Base-by-base conservation (phyloP, 2,113 vertebrate genomes). In the Lophotis ruficrista region DNA sequence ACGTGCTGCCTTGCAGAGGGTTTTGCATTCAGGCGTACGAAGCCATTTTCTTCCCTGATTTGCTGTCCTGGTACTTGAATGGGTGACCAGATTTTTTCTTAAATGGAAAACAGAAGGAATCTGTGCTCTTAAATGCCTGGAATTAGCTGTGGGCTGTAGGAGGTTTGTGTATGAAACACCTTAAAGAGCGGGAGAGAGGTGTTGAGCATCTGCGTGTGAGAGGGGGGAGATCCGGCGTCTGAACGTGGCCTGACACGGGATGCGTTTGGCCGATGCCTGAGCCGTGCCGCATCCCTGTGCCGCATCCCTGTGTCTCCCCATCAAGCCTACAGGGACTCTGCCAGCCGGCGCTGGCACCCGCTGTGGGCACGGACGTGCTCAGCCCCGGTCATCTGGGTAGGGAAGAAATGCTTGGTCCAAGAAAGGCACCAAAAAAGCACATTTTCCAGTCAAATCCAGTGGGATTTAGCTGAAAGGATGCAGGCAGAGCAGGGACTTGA, bases 41-140 rank as follows among this genome's bases (percentile, higher is more conserved):
- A 76, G 80, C 77, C 0, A 6, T 38, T 79, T 89, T 47, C 68
- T 58, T 56, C 68, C 58, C 51, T 4, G 41, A 17, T 73, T 80
- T 70, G 68, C 82, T 91, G 47, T 21, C 27, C 14, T 0, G 1
- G 14, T 48, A 15, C 21, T 72, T 45, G 81, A 95, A 87, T 61
- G 2, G 35, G 21, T 69, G 91, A n/a, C 48, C 70, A 38, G 89
- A 83, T 81, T 90, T 92, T 92, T 92, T 71, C 65, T 89, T 90
- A 45, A 86, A 64, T 60, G 79, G 64, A 68, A 81, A 92, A 3
- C 47, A 53, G 93, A 90, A 79, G 76, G 60, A 78, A 50, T 92
- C 80, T 41, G 47, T 47, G 47, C 72, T 87, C 48, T 71, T 33
- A 20, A 81, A 24, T 11, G 69, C 0, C 0, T 68, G 77, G 89